These are phyloP conservation scores for Lasioglossum vierecki DNA, from an alignment of 2,888 invertebrate species.

Conservation along the genomic window DNA sequence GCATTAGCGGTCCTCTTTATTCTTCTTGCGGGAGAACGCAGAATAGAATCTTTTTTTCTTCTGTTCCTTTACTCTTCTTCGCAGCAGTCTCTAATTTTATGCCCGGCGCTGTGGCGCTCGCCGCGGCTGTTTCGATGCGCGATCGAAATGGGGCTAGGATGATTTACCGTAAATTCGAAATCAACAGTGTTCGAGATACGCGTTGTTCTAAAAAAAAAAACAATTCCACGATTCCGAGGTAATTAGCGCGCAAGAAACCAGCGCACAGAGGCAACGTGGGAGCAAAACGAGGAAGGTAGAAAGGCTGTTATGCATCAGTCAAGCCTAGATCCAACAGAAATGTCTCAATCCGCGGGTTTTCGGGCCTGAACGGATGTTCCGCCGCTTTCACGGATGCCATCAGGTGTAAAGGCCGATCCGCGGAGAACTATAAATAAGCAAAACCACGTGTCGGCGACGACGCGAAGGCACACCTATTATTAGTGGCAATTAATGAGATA, in stretches of 20 bases:
- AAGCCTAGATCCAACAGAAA: slow-evolving; percentile 42
- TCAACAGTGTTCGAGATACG: too few relatives aligned
- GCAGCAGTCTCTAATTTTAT: background rate
- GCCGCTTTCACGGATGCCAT: slow-evolving; percentile 72
- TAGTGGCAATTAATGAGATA: slow-evolving; percentile 78
- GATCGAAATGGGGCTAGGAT: background rate
- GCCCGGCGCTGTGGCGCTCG: too few relatives aligned
- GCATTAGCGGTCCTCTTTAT: slow-evolving; percentile 36
- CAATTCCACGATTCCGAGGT: background rate
- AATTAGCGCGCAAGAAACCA: background rate
- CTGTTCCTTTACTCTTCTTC: background rate
- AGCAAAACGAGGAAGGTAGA: background rate
- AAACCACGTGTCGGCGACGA: slow-evolving; percentile 64
- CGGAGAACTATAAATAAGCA: slow-evolving; percentile 68
- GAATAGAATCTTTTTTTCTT: background rate
- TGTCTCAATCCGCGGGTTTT: slow-evolving; percentile 59
- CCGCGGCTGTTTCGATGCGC: background rate
- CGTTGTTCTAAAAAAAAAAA: background rate
- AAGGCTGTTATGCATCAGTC: slow-evolving; percentile 29
- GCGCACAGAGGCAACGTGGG: background rate
- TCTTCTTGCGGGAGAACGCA: background rate
- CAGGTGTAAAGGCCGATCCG: slow-evolving; percentile 63
- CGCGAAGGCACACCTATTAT: slow-evolving; percentile 71
- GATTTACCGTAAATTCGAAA: background rate
- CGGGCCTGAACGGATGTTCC: slow-evolving; percentile 53